phyloP scores from a whole-genome alignment of 2,888 invertebrate species.

The Molanna angustata region DNA sequence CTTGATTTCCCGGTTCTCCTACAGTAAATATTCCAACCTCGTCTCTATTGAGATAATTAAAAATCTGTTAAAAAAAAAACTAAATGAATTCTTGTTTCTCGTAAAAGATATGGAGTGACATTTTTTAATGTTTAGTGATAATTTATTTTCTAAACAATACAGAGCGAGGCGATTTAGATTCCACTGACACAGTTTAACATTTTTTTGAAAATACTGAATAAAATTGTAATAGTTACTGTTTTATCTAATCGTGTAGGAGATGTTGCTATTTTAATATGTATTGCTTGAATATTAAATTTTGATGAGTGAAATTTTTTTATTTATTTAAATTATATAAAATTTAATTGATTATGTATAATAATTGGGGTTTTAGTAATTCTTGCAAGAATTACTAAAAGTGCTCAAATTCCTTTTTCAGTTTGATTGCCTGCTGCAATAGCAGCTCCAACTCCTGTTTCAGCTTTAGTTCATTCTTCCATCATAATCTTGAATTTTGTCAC shows the following conservation, averaged over 20 bases:
- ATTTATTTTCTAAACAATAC: too few species aligned
- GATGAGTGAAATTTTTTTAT: slow-evolving; percentile 54
- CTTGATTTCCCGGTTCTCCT: too few species aligned
- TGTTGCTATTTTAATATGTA: slow-evolving; percentile 61
- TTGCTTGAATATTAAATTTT: slow-evolving; percentile 57
- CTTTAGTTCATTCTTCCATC: slow-evolving; percentile 76
- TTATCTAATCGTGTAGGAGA: slow-evolving; percentile 73
- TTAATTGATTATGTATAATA: slow-evolving; percentile 43
- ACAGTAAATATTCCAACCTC: too few species aligned
- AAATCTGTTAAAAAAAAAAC: too few species aligned
- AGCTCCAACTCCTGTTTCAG: slow-evolving; percentile 74
- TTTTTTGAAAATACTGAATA: slow-evolving; percentile 68
- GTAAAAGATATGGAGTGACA: too few species aligned
- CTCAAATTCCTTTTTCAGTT: slow-evolving; percentile 77
- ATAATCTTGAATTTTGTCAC: too few species aligned
- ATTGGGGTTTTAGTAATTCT: slow-evolving; percentile 48
- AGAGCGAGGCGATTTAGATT: too few species aligned
- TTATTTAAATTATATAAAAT: slow-evolving; percentile 50
- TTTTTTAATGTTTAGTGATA: too few species aligned
- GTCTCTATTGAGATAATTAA: too few species aligned
- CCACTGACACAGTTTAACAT: too few species aligned
- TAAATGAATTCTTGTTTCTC: too few species aligned
- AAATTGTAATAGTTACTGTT: slow-evolving; percentile 69
- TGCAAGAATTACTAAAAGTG: slow-evolving; percentile 71
- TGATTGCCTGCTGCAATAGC: slow-evolving; percentile 75